Base-by-base conservation (phyloP, 1,140 invertebrate genomes). In the Melanaphis sacchari region DNA sequence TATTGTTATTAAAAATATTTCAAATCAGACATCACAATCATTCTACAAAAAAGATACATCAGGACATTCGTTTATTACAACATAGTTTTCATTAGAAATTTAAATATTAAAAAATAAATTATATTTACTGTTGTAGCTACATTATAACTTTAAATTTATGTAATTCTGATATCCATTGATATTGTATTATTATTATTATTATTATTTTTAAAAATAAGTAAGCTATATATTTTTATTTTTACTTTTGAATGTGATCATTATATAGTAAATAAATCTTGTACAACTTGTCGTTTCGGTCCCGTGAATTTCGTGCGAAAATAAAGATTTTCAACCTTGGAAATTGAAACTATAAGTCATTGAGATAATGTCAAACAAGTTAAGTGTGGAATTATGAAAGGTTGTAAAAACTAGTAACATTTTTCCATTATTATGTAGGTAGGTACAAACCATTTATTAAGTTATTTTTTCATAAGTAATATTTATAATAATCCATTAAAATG, bases 261-360 rank as follows among this genome's bases (percentile, higher is more conserved):
- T 40, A 38, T 2, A 3, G 38, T 40, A 52, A 36, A 52, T 52
- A 41, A 89, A 18, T 38, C 46, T 31, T 59, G 3, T 59, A 40
- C 31, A 52, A 40, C 36, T 59, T 26, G 5, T 40, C 38, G 89
- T 90, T 66, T 90, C 89, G 89, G 89, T 90, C 38, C 36, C 15
- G 40, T 90, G 38, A 90, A 41, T 90, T 59, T 90, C 38, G 89
- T 59, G 89, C 26, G 54, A 90, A 41, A 90, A 90, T 66, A 90
- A 40, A 89, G 41, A 89, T 89, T n/a, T 76, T 88, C 31, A 26
- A 89, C 88, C 88, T 89, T 89, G 88, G 9, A 89, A 52, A 89
- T 89, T 52, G 18, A 52, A 89, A 46, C 85, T 43, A 88, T 43
- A 26, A 87, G 49, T 40, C n/a, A 21, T 38, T 40, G 2, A 89